These are phyloP conservation scores for Lobophora halterata DNA, from an alignment of 2,888 invertebrate species.

Conservation along the genomic window DNA sequence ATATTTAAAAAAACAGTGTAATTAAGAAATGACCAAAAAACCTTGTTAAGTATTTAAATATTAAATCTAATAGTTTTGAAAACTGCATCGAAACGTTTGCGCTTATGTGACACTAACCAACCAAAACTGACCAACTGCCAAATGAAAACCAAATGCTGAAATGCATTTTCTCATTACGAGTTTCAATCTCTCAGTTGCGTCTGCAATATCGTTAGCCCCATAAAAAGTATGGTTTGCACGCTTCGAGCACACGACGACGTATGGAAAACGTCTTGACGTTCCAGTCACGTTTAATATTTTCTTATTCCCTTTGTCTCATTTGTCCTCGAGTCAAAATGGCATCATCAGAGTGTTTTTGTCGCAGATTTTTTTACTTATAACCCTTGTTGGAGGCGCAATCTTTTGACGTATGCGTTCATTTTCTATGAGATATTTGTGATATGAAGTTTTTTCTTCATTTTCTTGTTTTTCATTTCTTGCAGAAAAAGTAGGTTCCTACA, in stretches of 20 bases:
- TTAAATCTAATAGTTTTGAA: too few species aligned
- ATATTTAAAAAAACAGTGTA: too few species aligned
- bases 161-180: conserved; percentile 13
- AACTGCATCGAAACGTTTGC: too few species aligned
- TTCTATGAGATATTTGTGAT: too few species aligned
- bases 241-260: conserved; percentile 54
- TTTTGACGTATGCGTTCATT: conserved; percentile 29
- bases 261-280: conserved; percentile 65
- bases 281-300: conserved; percentile 78
- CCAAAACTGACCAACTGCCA: too few species aligned
- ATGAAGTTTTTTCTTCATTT: conserved; percentile 16
- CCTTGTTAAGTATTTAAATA: too few species aligned
- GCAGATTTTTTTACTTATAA: conserved; percentile 40
- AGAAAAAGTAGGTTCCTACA: too few species aligned
- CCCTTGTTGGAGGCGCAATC: conserved; percentile 36
- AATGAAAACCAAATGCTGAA: too few species aligned
- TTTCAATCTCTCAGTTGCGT: conserved; percentile 18
- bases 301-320: conserved; percentile 78
- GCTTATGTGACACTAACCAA: too few species aligned
- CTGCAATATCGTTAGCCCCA: conserved; percentile 19
- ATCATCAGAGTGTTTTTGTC: conserved; percentile 61
- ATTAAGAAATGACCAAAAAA: too few species aligned
- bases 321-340: conserved; percentile 68
- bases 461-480: conserved; percentile 14
- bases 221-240: conserved; percentile 45